Percentiles rank a stretch among this genome's conserved stretches.
phyloP scores from a whole-genome alignment of 2,888 invertebrate species.

The Portevinia maculata region DNA sequence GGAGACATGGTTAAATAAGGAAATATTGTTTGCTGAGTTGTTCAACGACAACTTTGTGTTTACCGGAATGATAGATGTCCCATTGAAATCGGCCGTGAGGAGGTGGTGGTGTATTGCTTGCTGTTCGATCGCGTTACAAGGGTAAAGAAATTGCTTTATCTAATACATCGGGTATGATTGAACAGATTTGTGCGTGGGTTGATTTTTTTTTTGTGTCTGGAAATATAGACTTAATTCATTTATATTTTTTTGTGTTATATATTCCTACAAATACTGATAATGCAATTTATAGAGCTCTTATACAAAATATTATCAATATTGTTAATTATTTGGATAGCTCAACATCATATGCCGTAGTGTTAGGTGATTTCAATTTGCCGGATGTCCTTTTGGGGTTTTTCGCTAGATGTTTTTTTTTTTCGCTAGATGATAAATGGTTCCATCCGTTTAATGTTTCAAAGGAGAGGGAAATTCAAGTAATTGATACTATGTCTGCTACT shows the following conservation, averaged over 20 bases:
- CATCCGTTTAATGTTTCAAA: constrained; percentile 3
- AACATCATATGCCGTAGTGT: constrained; percentile 2
- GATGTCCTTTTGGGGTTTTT: constrained; percentile 14
- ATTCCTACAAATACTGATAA: constrained; percentile 22
- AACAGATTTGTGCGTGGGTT: constrained; percentile 1
- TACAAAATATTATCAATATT: neutral
- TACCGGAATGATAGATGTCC: constrained; percentile 17
- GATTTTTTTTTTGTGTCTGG: constrained; percentile 3
- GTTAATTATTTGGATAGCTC: neutral
- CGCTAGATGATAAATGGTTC: constrained; percentile 19
- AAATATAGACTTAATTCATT: neutral
- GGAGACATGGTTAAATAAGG: constrained; percentile 2
- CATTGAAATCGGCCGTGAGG: neutral
- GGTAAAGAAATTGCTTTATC: constrained; percentile 5
- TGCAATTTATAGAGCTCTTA: constrained; percentile 3
- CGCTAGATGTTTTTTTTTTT: no score
- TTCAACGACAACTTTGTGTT: neutral
- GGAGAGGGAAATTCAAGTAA: constrained; percentile 2
- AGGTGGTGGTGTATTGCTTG: constrained; percentile 2
- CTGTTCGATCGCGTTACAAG: neutral
- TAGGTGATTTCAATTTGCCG: constrained; percentile 5
- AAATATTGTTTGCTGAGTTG: neutral
- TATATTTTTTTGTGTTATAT: constrained; percentile 16
- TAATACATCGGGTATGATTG: constrained; percentile 9
- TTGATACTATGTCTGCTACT: neutral